Conservation (phyloP, 2,797 vertebrate genomes). For the Tragelaphus oryx region DNA sequence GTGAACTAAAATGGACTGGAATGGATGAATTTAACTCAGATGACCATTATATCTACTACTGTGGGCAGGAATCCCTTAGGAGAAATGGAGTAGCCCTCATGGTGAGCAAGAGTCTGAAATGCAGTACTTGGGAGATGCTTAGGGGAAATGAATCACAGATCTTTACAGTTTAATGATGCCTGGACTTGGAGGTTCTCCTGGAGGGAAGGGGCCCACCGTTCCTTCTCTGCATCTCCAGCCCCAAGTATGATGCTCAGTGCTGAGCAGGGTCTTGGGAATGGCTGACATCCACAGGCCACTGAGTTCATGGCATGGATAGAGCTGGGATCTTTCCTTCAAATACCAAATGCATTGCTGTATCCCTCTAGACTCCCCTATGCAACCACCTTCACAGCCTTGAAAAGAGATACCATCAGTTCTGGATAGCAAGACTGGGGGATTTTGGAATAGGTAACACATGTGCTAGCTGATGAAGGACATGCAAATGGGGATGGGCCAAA, state of each 20-base stretch:
- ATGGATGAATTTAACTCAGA: neutral
- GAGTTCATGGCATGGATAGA: neutral
- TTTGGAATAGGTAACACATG: neutral
- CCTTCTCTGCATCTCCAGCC: neutral
- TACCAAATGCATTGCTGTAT: neutral
- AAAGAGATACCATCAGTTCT: neutral
- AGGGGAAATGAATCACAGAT: neutral
- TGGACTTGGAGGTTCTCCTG: neutral
- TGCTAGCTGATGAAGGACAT: neutral
- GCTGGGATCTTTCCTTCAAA: neutral
- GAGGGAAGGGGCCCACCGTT: rapidly evolving
- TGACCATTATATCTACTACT: neutral
- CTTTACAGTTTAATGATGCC: neutral
- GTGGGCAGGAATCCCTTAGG: neutral
- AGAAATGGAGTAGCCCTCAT: neutral
- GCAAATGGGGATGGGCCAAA: neutral
- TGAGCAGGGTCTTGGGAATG: rapidly evolving
- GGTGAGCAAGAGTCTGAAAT: neutral
- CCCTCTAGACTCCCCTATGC: neutral
- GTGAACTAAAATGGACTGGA: neutral
- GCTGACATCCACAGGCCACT: neutral
- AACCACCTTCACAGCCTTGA: neutral
- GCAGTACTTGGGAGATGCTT: neutral
- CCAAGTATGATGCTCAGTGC: rapidly evolving
- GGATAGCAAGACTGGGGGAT: neutral